Evolutionary conservation across 53 echinoderm and acorn worm species (phyloP).

Genomic region (Henricia sp.): DNA sequence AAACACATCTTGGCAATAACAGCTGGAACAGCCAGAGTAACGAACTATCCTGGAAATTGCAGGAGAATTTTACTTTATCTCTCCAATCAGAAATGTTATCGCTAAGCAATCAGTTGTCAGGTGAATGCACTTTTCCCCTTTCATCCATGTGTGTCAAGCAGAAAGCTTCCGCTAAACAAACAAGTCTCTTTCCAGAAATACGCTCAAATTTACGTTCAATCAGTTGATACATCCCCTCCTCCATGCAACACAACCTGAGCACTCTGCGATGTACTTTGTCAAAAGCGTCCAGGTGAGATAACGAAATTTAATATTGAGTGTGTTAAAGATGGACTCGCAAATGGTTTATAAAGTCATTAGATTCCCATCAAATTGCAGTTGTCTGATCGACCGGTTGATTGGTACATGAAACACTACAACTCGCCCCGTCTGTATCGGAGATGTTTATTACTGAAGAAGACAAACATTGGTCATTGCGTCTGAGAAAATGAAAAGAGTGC

Average conservation of each 20-base stretch:
- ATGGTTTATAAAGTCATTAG: conserved; percentile 42
- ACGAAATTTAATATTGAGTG: conserved; percentile 42
- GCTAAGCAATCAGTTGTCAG: neutral
- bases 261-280: conserved; percentile 13
- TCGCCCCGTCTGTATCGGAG: neutral
- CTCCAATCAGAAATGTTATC: too few species aligned
- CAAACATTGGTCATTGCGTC: conserved; percentile 18
- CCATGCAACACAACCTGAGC: neutral
- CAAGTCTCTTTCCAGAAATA: neutral
- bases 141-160: neutral
- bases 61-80: too few species aligned
- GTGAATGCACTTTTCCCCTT: neutral
- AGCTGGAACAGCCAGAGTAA: too few species aligned
- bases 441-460: conserved; percentile 21
- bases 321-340: conserved; percentile 16
- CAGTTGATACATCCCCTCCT: too few species aligned
- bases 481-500: neutral
- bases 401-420: neutral
- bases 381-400: neutral
- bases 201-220: too few species aligned
- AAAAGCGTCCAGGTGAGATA: conserved; percentile 31
- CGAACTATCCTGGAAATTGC: too few species aligned
- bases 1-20: too few species aligned
- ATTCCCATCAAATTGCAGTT: conserved; percentile 41
- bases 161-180: neutral